Percentiles rank a stretch among this genome's conserved stretches.
Conservation (phyloP, 2,113 vertebrate species). For the Glaucomys volans region DNA sequence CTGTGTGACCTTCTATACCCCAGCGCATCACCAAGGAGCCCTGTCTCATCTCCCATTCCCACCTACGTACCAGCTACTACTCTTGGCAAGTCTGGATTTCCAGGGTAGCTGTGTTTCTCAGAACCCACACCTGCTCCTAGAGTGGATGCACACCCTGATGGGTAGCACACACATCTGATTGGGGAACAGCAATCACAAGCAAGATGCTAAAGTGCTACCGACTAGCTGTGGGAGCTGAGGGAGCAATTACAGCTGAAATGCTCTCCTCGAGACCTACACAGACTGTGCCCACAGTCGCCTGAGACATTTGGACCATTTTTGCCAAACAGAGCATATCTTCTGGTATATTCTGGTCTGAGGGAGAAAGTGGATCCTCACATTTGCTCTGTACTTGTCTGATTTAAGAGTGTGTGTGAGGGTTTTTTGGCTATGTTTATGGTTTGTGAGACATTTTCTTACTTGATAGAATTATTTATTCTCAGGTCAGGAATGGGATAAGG, state of each 20-base stretch:
- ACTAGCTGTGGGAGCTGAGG: constrained; percentile 20
- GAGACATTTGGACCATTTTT: constrained; percentile 76
- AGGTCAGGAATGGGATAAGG: background rate
- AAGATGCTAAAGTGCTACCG: constrained; percentile 62
- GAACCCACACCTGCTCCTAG: constrained; percentile 21
- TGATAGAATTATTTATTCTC: constrained; percentile 2
- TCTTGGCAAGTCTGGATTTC: background rate
- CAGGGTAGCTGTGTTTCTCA: background rate
- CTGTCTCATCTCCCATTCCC: no score
- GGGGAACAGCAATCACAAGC: constrained; percentile 38
- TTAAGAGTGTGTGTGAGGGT: background rate
- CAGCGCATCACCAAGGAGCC: background rate
- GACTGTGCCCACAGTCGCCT: constrained; percentile 67
- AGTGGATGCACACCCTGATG: background rate
- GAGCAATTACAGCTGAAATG: constrained; percentile 66
- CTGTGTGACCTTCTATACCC: background rate
- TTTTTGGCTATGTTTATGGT: background rate
- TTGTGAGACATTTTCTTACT: background rate
- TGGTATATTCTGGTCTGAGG: constrained; percentile 73
- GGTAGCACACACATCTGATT: constrained; percentile 27
- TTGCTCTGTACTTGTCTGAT: background rate
- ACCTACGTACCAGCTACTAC: background rate
- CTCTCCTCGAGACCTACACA: constrained; percentile 51
- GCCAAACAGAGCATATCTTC: constrained; percentile 78
- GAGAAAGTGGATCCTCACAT: background rate